A percentile compares a stretch with the other conserved stretches of the same genome.
phyloP scores from a whole-genome alignment of 2,888 invertebrate genomes.

The Drosophila merina region DNA sequence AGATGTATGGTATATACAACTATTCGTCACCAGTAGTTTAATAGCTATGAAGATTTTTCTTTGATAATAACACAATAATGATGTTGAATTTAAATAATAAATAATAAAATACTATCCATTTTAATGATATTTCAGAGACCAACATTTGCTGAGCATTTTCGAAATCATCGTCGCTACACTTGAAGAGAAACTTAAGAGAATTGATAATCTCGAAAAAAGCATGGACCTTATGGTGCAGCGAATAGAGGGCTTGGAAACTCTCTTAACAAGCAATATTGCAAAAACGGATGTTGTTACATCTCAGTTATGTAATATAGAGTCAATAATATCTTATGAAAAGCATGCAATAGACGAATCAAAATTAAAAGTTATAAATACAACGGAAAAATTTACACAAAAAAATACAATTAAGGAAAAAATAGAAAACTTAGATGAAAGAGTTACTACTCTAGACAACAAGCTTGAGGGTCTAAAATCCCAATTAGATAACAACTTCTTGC shows the following conservation, averaged over 20 bases:
- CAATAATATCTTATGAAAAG: conserved; percentile 88
- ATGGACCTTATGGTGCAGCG: conserved; percentile 94
- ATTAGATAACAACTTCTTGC: conserved; percentile 92
- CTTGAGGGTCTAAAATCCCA: conserved; percentile 91
- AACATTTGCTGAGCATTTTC: conserved; percentile 94
- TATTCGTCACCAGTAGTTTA: no score
- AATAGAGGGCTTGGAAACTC: conserved; percentile 92
- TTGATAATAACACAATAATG: no score
- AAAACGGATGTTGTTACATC: conserved; percentile 93
- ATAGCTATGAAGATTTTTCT: no score
- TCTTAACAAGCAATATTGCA: conserved; percentile 92
- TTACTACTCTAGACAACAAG: conserved; percentile 92
- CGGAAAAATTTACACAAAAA: conserved; percentile 51
- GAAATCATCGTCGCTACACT: conserved; percentile 95
- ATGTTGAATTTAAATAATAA: no score
- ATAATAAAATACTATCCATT: no score
- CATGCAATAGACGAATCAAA: conserved; percentile 75
- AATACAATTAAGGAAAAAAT: conserved; percentile 87
- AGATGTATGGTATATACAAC: conserved; percentile 47
- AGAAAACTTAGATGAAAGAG: conserved; percentile 91
- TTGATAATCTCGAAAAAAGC: conserved; percentile 94
- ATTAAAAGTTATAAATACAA: conserved; percentile 53
- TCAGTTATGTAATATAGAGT: conserved; percentile 90
- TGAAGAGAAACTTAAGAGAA: conserved; percentile 93
- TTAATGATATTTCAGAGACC: conserved; percentile 86